Percentiles rank a stretch among this genome's conserved stretches.
These are phyloP conservation scores for Tanytarsus gracilentus DNA, from an alignment of 2,888 invertebrate genomes.

Conservation along the genomic window DNA sequence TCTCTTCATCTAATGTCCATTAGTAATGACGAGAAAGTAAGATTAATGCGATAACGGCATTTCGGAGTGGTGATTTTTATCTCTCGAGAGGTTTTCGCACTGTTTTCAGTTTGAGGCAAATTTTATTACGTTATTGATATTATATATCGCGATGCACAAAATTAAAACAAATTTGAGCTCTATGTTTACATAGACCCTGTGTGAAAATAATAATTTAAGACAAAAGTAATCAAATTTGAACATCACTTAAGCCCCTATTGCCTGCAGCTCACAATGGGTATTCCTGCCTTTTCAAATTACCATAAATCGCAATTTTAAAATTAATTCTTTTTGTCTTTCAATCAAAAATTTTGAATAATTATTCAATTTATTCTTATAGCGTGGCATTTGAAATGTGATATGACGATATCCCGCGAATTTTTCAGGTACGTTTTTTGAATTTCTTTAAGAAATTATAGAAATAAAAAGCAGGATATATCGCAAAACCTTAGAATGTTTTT, in stretches of 20 bases:
- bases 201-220: neutral
- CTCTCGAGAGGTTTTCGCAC: no score
- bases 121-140: no score
- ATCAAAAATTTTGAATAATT: neutral
- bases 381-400: neutral
- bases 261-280: no score
- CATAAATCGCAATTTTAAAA: neutral
- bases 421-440: no score
- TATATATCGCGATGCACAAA: no score
- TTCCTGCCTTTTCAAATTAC: slow-evolving; percentile 3
- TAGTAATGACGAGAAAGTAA: no score
- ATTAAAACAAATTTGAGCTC: neutral
- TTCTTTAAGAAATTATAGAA: no score
- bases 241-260: no score
- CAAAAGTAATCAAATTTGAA: neutral
- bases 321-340: neutral
- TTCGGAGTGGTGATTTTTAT: no score
- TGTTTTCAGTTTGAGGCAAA: no score
- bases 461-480: neutral
- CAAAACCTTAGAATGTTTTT: slow-evolving; percentile 1
- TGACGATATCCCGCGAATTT: neutral
- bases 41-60: no score
- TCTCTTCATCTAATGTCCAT: neutral
- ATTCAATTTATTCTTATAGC: neutral
- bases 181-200: neutral